Conservation (phyloP, 2,888 invertebrate genomes). For the Netelia melanura region DNA sequence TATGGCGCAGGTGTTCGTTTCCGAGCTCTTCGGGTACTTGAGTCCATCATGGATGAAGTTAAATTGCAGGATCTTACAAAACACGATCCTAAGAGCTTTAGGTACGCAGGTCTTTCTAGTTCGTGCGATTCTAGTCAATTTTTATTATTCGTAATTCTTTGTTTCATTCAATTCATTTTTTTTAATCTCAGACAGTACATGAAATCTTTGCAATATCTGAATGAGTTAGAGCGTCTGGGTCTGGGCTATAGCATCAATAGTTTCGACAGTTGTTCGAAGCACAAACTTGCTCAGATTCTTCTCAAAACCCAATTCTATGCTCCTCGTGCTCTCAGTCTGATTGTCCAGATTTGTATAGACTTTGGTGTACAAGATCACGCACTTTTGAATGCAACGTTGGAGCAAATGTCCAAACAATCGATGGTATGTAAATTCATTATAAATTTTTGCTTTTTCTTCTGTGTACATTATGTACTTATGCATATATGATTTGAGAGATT, state of each 20-base stretch:
- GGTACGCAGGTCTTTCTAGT: constrained; percentile 71
- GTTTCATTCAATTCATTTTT: constrained; percentile 16
- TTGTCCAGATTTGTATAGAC: constrained; percentile 78
- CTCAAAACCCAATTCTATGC: constrained; percentile 73
- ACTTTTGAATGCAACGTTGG: constrained; percentile 76
- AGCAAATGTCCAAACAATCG: constrained; percentile 75
- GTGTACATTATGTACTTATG: not conserved
- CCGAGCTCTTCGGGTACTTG: constrained; percentile 82
- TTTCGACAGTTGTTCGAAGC: constrained; percentile 78
- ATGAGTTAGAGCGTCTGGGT: constrained; percentile 81
- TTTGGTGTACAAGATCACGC: constrained; percentile 76
- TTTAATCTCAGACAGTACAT: constrained; percentile 77
- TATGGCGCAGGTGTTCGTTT: constrained; percentile 78
- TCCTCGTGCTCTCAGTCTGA: constrained; percentile 74
- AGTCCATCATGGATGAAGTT: constrained; percentile 75
- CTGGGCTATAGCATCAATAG: constrained; percentile 78
- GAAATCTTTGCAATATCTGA: constrained; percentile 80
- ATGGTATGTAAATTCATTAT: constrained; percentile 72
- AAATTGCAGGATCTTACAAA: constrained; percentile 79
- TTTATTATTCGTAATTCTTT: constrained; percentile 1
- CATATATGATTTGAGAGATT: not conserved
- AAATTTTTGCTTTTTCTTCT: not conserved
- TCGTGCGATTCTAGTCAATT: constrained; percentile 7
- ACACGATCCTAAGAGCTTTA: constrained; percentile 74
- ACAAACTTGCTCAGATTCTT: constrained; percentile 76